Conservation (phyloP, 1,140 invertebrate species). For the Phocides pigmalion region DNA sequence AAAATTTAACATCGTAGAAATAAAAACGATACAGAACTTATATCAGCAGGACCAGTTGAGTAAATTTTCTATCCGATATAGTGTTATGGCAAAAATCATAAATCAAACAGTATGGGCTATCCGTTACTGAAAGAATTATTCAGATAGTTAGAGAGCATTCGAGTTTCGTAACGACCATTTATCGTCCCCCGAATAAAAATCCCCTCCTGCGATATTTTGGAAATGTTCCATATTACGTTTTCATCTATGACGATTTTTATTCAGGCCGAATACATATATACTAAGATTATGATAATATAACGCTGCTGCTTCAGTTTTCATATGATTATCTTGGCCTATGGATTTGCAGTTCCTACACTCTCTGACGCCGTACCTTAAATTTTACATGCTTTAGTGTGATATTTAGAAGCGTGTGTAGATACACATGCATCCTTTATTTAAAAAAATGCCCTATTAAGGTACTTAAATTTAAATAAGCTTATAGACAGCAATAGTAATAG, state of each 20-base stretch:
- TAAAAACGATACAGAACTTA: neutral
- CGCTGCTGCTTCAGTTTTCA: conserved; percentile 5
- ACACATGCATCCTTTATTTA: too few species aligned
- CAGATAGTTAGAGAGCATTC: conserved; percentile 28
- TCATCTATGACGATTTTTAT: conserved; percentile 20
- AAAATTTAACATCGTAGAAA: too few species aligned
- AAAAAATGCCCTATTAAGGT: too few species aligned
- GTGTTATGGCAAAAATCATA: conserved; percentile 31
- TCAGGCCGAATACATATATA: conserved; percentile 16
- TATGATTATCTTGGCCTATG: neutral
- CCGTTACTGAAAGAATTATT: conserved; percentile 30
- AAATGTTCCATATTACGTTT: conserved; percentile 25
- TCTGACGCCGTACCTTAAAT: neutral
- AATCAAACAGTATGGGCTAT: conserved; percentile 32
- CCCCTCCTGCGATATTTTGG: conserved; percentile 22
- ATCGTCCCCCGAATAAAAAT: conserved; percentile 25
- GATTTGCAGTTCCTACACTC: neutral
- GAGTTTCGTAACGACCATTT: conserved; percentile 30
- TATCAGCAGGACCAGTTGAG: conserved; percentile 5
- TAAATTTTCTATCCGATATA: conserved; percentile 28
- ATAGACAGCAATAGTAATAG: too few species aligned
- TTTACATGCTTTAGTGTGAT: too few species aligned
- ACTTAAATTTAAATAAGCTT: too few species aligned
- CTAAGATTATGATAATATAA: conserved; percentile 18
- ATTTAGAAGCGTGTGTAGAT: too few species aligned